Evolutionary conservation across 2,888 invertebrate species (phyloP), one percentile per base, ranked within the genome.

Genomic region (Esperia sulphurella): DNA sequence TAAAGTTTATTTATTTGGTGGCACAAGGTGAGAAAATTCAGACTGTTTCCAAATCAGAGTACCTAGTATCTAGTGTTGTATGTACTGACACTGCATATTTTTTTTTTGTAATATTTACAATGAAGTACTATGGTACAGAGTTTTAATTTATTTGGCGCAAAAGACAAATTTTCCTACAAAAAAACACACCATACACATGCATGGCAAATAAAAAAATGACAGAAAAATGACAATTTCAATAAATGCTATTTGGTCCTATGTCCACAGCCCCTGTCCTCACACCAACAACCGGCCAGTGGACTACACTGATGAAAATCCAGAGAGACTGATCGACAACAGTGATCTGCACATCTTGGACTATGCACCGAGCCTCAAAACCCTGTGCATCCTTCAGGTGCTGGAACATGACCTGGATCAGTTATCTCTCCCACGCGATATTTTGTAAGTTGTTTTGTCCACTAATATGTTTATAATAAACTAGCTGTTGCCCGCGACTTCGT

Each of bases 281-380:
- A 48, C 53, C 14, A 56, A 46, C 42, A 57, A 53, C 35, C 57
- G 65, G n/a, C 55, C 58, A 41, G 5, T 41, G 12, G 45, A 63
- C 35, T 14, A 14, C 14, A 39, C 64, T 7, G 81, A 85, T 28
- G 76, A 75, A 49, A 81, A 82, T 47, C 79, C 82, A 14, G 86
- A 90, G 46, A 83, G 83, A 49, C 79, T 97, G 21, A 91, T 94
- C 59, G 97, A 97, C 74, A 95, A 96, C 68, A 94, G 94, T 75
- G 97, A 97, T 76, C 91, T 96, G 57, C 93, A 95, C 75, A 91
- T 97, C 10, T 82, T 97, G 52, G 96, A 97, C 77, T 94, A 96
- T 81, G 88, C 91, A 51, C 95, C 96, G 1, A 91, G 93, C 4
- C 84, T 96, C 39, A 95, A 93, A 74, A 95, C 94, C 0, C 82